These are phyloP conservation scores for Phrynocephalus versicolor DNA, from an alignment of 2,113 vertebrate genomes.

Conservation along the genomic window DNA sequence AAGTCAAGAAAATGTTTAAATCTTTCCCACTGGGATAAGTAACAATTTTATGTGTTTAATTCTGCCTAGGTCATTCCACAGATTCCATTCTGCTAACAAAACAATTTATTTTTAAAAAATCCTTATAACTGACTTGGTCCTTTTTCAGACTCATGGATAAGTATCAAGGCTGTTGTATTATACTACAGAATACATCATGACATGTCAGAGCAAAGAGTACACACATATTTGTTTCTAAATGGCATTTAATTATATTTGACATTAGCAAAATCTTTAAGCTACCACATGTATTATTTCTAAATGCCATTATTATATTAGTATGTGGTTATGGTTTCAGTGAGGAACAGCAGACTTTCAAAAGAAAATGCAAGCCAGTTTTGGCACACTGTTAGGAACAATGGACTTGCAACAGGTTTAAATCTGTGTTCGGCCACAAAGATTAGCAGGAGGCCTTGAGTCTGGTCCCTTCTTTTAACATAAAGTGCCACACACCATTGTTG, in stretches of 20 bases:
- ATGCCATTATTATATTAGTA: background rate
- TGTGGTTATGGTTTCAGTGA: background rate
- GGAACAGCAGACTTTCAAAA: background rate
- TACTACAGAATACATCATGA: constrained; percentile 2
- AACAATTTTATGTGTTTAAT: background rate
- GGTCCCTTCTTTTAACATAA: background rate
- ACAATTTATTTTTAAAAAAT: background rate
- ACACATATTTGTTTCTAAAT: constrained; percentile 25
- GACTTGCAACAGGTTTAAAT: background rate
- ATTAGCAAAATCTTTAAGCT: constrained; percentile 39
- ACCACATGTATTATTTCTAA: background rate
- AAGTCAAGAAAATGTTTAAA: background rate
- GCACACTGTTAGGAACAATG: too few species aligned
- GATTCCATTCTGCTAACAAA: constrained; percentile 21
- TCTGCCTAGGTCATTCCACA: background rate
- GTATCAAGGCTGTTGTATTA: constrained; percentile 41
- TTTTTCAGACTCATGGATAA: constrained; percentile 9
- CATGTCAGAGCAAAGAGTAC: constrained; percentile 39
- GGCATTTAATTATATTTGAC: constrained; percentile 50
- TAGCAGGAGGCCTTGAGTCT: background rate
- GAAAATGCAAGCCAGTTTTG: background rate
- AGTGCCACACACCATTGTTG: background rate
- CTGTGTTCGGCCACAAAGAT: background rate
- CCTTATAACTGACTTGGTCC: background rate
- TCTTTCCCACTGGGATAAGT: background rate